Percentiles rank a stretch among this genome's conserved stretches.
phyloP scores from a whole-genome alignment of 2,797 vertebrate genomes.

The Pachyuromys duprasi region DNA sequence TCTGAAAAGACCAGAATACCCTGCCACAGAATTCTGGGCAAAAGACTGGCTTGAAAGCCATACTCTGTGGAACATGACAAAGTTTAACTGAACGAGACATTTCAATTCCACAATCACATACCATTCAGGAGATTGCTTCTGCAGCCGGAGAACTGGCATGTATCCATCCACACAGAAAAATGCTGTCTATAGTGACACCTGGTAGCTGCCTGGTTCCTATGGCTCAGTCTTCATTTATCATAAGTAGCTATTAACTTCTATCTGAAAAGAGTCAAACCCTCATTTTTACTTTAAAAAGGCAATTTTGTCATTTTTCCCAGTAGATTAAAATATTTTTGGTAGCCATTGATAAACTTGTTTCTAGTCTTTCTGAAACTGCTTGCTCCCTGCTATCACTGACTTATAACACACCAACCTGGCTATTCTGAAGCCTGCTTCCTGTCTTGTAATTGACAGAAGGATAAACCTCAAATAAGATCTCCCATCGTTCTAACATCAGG shows the following conservation, averaged over 20 bases:
- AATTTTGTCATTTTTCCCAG: neutral
- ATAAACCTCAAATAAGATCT: neutral
- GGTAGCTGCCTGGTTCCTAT: neutral
- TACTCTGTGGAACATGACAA: slow-evolving; percentile 2
- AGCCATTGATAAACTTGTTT: neutral
- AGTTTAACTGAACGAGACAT: slow-evolving; percentile 60
- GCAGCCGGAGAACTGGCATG: neutral
- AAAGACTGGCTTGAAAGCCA: slow-evolving; percentile 41
- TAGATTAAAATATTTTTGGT: slow-evolving; percentile 15
- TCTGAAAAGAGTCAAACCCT: slow-evolving; percentile 35
- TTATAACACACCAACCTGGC: neutral
- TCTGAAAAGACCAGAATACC: slow-evolving; percentile 54
- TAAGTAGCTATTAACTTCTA: slow-evolving; percentile 45
- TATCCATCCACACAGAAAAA: neutral
- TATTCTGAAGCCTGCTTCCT: neutral
- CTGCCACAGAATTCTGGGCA: neutral
- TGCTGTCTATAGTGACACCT: neutral
- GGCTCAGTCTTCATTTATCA: neutral
- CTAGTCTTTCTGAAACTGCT: neutral
- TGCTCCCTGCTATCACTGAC: neutral
- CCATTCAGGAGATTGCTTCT: neutral
- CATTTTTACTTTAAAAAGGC: slow-evolving; percentile 28
- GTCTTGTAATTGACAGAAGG: neutral
- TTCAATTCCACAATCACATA: slow-evolving; percentile 53
- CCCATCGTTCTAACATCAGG: neutral